Conservation (phyloP, 2,797 vertebrate species). For the Echeneis naucrates region DNA sequence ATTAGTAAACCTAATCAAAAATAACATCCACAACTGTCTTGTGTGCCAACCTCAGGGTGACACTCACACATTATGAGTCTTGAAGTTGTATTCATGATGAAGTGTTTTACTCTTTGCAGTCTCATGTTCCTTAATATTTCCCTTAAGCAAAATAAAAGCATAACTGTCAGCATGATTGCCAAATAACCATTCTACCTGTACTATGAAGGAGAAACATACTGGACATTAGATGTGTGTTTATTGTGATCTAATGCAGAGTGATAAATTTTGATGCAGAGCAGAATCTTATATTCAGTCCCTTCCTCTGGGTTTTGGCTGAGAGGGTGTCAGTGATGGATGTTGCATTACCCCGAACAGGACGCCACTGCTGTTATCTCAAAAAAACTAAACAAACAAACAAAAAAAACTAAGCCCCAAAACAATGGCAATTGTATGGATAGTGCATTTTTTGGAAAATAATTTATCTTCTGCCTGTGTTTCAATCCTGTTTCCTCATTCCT, state of each 20-base stretch:
- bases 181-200: not conserved
- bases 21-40: too few relatives aligned
- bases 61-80: constrained; percentile 21
- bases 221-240: not conserved
- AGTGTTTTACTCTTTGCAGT: not conserved
- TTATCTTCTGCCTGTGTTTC: constrained; percentile 1
- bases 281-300: not conserved
- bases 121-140: not conserved
- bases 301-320: not conserved
- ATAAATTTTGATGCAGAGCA: not conserved
- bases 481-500: constrained; percentile 18
- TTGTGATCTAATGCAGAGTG: not conserved
- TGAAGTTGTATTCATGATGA: not conserved
- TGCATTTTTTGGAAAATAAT: constrained; percentile 2
- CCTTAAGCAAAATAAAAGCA: not conserved
- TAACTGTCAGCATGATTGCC: not conserved
- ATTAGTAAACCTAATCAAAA: too few relatives aligned
- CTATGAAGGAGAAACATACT: constrained; percentile 2
- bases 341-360: not conserved
- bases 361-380: not conserved
- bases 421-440: not conserved
- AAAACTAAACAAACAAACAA: not conserved
- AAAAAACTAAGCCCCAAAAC: too few relatives aligned
- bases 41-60: constrained; percentile 1
- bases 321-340: not conserved